Evolutionary conservation across 1,140 invertebrate species (phyloP).

Genomic region (Meloidogyne chitwoodi): DNA sequence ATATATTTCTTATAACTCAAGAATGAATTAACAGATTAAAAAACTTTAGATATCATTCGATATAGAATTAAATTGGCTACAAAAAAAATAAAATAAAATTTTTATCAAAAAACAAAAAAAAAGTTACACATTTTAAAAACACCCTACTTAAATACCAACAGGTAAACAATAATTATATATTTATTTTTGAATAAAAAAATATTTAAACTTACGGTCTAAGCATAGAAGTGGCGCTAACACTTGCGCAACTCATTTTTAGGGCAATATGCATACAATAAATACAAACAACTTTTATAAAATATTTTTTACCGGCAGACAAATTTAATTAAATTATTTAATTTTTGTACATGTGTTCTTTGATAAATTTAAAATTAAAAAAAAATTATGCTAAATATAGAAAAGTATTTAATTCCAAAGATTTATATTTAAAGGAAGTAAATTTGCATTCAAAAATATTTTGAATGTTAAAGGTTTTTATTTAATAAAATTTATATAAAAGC

Average conservation of each 20-base stretch:
- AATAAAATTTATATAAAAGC: not conserved
- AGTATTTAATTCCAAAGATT: no score
- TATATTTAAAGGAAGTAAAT: no score
- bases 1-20: not conserved
- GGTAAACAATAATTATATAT: not conserved
- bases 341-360: no score
- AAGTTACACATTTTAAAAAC: not conserved
- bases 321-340: no score
- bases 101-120: not conserved
- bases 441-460: not conserved
- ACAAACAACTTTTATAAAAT: not conserved
- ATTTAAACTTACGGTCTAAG: slow-evolving; percentile 18
- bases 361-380: no score
- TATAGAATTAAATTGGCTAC: not conserved
- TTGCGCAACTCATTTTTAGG: slow-evolving; percentile 18
- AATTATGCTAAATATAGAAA: no score
- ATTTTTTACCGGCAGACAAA: not conserved
- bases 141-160: not conserved
- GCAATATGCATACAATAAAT: not conserved
- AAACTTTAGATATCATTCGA: not conserved
- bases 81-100: not conserved
- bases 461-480: not conserved
- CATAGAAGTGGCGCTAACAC: slow-evolving; percentile 22
- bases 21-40: not conserved
- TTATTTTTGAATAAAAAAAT: not conserved